Evolutionary conservation across 2,888 invertebrate genomes (phyloP).

Genomic region (Euzetes globulus): DNA sequence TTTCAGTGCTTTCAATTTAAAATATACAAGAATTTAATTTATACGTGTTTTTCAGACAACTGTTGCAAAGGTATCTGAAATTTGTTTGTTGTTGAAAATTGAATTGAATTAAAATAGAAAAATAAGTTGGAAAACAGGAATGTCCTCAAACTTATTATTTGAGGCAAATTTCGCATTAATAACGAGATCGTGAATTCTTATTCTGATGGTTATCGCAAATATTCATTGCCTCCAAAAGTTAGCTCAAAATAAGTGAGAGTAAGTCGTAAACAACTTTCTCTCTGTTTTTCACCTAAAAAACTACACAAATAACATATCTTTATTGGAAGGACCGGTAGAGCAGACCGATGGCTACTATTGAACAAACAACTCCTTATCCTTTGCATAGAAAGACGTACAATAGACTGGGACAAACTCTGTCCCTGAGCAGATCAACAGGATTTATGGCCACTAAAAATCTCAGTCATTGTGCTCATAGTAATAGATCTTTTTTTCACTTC

Average conservation of each 20-base stretch:
- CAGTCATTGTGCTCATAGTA: constrained; percentile 7
- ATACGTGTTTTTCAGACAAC: too few relatives aligned
- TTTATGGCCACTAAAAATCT: constrained; percentile 23
- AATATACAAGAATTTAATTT: too few relatives aligned
- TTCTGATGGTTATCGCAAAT: not conserved
- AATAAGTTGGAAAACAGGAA: not conserved
- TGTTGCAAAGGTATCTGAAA: too few relatives aligned
- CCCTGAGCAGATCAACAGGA: constrained; percentile 10
- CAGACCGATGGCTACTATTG: constrained; percentile 14
- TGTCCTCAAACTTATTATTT: not conserved
- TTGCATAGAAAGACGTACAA: not conserved
- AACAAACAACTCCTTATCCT: constrained; percentile 11
- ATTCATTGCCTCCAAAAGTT: not conserved
- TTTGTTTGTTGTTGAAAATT: not conserved
- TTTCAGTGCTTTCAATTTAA: too few relatives aligned
- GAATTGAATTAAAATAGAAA: not conserved
- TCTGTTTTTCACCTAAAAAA: constrained; percentile 17
- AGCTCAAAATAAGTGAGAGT: constrained; percentile 9
- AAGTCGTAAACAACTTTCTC: constrained; percentile 26
- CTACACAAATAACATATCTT: not conserved
- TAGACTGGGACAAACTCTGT: not conserved
- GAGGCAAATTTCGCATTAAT: not conserved
- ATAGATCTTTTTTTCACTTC: constrained; percentile 9
- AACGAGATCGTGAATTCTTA: not conserved
- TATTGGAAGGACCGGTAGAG: not conserved